These are phyloP conservation scores for Pterophyllum scalare DNA, from an alignment of 2,113 vertebrate species.

Conservation along the genomic window DNA sequence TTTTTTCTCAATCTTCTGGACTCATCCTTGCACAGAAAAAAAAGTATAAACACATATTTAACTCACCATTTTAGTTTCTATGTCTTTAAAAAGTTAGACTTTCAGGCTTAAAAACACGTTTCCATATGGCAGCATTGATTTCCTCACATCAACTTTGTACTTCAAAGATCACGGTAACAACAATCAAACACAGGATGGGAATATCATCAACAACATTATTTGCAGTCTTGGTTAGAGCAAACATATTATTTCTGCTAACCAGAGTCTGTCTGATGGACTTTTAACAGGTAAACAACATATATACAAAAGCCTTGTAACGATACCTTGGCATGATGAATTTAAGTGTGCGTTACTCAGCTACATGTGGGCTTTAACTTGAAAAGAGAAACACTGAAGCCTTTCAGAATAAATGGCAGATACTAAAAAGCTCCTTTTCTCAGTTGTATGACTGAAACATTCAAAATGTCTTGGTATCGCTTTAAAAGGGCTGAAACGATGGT, in stretches of 20 bases:
- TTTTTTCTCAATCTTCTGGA: background rate
- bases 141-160: background rate
- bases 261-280: constrained; percentile 49
- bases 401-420: background rate
- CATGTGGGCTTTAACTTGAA: constrained; percentile 4
- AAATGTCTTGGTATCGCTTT: constrained; percentile 42
- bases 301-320: constrained; percentile 36
- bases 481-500: background rate
- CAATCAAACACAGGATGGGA: constrained; percentile 34
- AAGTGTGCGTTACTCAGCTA: background rate
- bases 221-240: constrained; percentile 51
- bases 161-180: background rate
- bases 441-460: constrained; percentile 31
- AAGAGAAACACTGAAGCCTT: background rate
- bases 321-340: constrained; percentile 49
- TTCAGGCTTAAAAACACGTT: background rate
- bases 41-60: background rate
- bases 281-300: constrained; percentile 41
- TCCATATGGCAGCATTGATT: constrained; percentile 19
- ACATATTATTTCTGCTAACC: constrained; percentile 43
- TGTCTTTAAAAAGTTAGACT: background rate
- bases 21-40: background rate
- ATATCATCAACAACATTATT: background rate
- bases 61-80: background rate
- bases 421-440: background rate